Base-by-base conservation (phyloP, 2,888 invertebrate genomes). In the Agrilus biguttatus region DNA sequence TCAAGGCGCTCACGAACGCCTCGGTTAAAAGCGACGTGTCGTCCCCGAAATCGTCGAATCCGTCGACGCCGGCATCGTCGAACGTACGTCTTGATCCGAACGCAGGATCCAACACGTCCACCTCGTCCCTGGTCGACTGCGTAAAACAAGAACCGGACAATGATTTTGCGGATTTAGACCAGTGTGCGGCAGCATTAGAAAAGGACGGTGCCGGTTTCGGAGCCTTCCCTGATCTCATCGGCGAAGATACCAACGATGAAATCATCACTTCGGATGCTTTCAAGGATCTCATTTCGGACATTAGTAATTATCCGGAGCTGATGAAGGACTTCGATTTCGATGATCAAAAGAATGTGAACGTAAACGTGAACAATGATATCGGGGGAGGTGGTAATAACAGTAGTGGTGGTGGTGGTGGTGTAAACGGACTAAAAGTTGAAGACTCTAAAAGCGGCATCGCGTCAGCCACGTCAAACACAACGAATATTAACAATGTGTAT, bases 231-330 rank as follows among this genome's bases (percentile, higher is more conserved):
- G 85, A 85, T 59, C 77, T 88, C 49, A 83, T 87, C 61, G 86
- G 84, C 40, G 88, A 88, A 56, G 88, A 87, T 53, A 82, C 85
- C 47, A 80, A 80, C 52, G 82, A 81, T 56, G 86, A 85, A 58
- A 82, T 83, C 51, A 77, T 77, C 55, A 74, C 74, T 32, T 77
- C 84, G 48, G 82, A 80, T 54, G 79, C 82, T 36, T 83, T 90
- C 61, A 87, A 89, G 64, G 86, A 88, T 63, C 77, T 90, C 57
- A 86, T 90, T 53, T 85, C 83, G 21, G 89, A 89, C 66, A 83
- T 90, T 60, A 83, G 84, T 46, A 86, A 84, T 57, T 81, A 78
- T 64, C 81, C 84, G 5, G 87, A 87, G 60, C 80, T 88, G 55
- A 83, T 88, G 75, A 80, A 80, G 54, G 85, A 87, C 60, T 76